Base-by-base conservation (phyloP, 2,797 vertebrate species). In the Pseudomugil gertrudae region DNA sequence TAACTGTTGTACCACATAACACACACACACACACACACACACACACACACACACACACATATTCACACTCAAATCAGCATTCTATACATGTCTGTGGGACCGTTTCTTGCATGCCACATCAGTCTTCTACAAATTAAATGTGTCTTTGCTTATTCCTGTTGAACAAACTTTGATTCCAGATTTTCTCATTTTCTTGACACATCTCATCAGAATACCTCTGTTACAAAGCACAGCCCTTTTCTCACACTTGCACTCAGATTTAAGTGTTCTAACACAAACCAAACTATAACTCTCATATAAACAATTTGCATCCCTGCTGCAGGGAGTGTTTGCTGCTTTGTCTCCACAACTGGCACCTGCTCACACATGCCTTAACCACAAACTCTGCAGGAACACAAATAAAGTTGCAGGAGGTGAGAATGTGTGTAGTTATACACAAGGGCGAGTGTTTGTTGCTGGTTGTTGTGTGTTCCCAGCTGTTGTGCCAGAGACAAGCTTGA, bases 391-490 rank as follows among this genome's bases (percentile, higher is more conserved):
- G 83, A 79, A 60, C 38, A 63, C 87, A 88, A 89, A 89, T 75
- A 87, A 76, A 85, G 66, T 58, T 71, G 78, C 76, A 80, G 80
- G 83, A 82, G 83, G 81, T 72, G 68, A 52, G 50, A 11, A 43
- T 53, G 63, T 57, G 65, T 75, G 76, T 65, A 54, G 40, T 43
- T 58, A 38, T 63, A 66, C 55, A 60, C 48, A 23, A 24, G 58
- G 50, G 67, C 40, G 32, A 50, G 52, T 61, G 66, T 87, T 80
- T 80, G 85, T 71, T 75, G 61, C 43, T 0, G 8, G 59, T 33
- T 13, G 8, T 62, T 33, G 17, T 76, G 84, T 72, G 75, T 81
- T 88, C 76, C 77, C 91, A 93, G 90, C 92, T 93, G 90, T 81
- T 78, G 88, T 88, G 87, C 76, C 76, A 15, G 24, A 35, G 45